Conservation (phyloP, 1,140 invertebrate species). For the Drosophila melanica region DNA sequence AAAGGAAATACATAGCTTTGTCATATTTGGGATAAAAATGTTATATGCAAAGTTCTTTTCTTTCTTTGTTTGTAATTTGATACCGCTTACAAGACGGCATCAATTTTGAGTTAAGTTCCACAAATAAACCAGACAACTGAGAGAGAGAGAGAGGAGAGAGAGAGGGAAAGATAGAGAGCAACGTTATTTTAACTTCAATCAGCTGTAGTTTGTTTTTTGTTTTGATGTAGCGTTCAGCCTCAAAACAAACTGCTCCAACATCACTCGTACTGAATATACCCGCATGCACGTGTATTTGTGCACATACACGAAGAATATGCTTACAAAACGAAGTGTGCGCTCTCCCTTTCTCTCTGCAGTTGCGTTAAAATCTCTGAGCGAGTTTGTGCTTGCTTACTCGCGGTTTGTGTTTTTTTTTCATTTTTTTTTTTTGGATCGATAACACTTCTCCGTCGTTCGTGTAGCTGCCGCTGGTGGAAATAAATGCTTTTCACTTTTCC, state of each 20-base stretch:
- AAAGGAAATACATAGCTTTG: no score
- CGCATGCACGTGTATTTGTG: slow-evolving; percentile 18
- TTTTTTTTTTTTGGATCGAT: slow-evolving; percentile 70
- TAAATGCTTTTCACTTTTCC: slow-evolving; percentile 84
- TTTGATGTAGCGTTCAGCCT: slow-evolving; percentile 53
- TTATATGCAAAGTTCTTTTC: no score
- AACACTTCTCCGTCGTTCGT: slow-evolving; percentile 60
- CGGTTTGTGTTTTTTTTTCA: slow-evolving; percentile 26
- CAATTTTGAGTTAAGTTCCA: background rate
- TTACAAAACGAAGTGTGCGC: slow-evolving; percentile 37
- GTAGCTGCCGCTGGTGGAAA: slow-evolving; percentile 59
- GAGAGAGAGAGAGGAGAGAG: background rate
- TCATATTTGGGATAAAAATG: no score
- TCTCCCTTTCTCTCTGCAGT: slow-evolving; percentile 17
- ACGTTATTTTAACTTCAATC: slow-evolving; percentile 59
- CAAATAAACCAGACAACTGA: background rate
- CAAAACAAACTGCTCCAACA: slow-evolving; percentile 26
- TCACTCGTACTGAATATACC: slow-evolving; percentile 19
- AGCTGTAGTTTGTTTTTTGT: slow-evolving; percentile 80
- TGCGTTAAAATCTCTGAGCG: slow-evolving; percentile 48
- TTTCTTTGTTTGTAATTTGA: no score
- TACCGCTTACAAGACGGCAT: background rate
- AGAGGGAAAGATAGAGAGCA: slow-evolving; percentile 1
- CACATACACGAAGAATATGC: background rate
- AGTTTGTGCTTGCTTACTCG: slow-evolving; percentile 52